Evolutionary conservation across 2,797 vertebrate species (phyloP).

Genomic region (Sphenopsis melanotis): DNA sequence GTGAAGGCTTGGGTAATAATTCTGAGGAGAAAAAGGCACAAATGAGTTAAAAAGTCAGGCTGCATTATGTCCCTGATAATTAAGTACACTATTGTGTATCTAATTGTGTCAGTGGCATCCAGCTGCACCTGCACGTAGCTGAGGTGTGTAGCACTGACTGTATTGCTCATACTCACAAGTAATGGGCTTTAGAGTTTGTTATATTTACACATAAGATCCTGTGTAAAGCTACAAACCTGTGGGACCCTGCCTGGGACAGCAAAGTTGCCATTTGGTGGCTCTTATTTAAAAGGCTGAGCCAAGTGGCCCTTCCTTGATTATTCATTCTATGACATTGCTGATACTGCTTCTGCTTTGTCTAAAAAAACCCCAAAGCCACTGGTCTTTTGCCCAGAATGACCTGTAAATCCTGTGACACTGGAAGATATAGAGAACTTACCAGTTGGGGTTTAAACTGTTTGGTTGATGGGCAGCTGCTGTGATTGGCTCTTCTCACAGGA

Average conservation of each 20-base stretch:
- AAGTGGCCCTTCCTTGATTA: background rate
- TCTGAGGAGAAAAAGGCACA: background rate
- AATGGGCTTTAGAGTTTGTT: background rate
- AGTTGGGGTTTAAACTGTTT: background rate
- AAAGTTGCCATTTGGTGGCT: background rate
- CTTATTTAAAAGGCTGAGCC: background rate
- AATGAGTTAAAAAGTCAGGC: background rate
- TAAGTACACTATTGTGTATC: background rate
- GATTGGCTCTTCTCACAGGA: background rate
- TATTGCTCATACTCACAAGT: no score
- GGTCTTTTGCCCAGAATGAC: background rate
- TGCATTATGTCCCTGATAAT: background rate
- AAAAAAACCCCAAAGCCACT: background rate
- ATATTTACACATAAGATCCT: background rate
- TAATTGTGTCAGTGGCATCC: background rate
- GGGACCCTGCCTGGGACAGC: background rate
- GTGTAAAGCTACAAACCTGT: background rate
- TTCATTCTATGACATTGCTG: background rate
- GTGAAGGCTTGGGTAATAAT: background rate
- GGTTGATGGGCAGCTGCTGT: background rate
- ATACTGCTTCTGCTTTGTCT: background rate
- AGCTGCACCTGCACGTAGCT: no score
- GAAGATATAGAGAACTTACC: background rate
- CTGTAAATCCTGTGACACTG: background rate
- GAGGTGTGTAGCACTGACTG: background rate